Base-by-base conservation (phyloP, 2,888 invertebrate species). In the Tanytarsus gracilentus region DNA sequence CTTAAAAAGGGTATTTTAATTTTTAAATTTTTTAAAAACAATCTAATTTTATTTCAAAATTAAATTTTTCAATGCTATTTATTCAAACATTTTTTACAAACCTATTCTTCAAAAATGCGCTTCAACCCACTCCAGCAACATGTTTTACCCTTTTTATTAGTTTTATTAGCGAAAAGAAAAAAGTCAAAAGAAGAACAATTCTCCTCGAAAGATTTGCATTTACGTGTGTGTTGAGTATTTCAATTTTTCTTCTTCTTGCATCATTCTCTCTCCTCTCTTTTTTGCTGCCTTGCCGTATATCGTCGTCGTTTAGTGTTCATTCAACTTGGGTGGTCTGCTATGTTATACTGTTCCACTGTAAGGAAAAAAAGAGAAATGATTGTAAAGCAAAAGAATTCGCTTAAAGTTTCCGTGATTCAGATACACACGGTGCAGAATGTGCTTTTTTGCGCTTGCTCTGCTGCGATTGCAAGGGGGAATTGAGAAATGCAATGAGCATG, bases 271-370 rank as follows among this genome's bases (percentile, higher is more conserved):
- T n/a, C 11, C 9, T 30, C 30, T 26, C 18, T 39, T 9, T 53
- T 9, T 39, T 30, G 23, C 33, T 29, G 14, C 25, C 27, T 18
- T 16, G 21, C 30, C 26, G 55, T 40, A 30, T 55, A 40, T n/a
- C 27, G 33, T 55, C 27, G 33, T 55, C 49, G 26, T 49, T 49
- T 49, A 49, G 14, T 49, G 26, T 55, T 55, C 51, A 55, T 40
- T 55, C 55, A 55, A 55, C 55, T 55, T 55, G 55, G 55, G 55
- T 55, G 55, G 55, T 55, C 49, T 25, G 49, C 49, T 25, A 53
- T 23, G 52, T 26, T 52, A 14, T 52, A 52, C n/a, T n/a, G n/a
- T 26, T 30, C 26, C 26, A 30, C 26, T 52, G 52, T 52, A 52
- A 52, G 33, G 14, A 36, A 14, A 36, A 14, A 44, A 55, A 55